Evolutionary conservation across 2,797 vertebrate genomes (phyloP).

Genomic region (Eleutherodactylus coqui): DNA sequence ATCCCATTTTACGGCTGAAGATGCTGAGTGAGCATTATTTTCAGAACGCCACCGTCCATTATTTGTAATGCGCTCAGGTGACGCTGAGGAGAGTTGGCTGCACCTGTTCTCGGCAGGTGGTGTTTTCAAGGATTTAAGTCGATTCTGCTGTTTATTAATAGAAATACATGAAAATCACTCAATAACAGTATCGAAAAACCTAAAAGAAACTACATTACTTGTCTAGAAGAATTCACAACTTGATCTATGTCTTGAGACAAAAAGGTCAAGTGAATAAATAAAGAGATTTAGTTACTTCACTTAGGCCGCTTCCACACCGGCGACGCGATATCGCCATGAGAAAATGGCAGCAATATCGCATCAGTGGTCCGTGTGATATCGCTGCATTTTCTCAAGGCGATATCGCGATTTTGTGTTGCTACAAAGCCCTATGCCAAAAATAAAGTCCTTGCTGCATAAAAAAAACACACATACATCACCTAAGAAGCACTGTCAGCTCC

Average conservation of each 20-base stretch:
- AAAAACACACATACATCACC: too few species aligned
- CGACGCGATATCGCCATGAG: too few species aligned
- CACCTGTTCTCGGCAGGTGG: conserved; percentile 14
- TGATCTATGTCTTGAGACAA: neutral
- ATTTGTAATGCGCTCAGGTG: neutral
- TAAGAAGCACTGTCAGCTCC: too few species aligned
- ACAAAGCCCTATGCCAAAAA: too few species aligned
- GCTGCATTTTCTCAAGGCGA: too few species aligned
- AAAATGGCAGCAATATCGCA: too few species aligned
- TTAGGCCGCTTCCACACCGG: too few species aligned
- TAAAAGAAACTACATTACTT: neutral
- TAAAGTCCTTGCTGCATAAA: too few species aligned
- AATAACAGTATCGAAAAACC: neutral
- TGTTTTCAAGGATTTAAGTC: neutral
- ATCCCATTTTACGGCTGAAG: conserved; percentile 10
- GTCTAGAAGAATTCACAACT: neutral
- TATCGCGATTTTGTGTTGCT: too few species aligned
- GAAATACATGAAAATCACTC: neutral
- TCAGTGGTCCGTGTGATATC: too few species aligned
- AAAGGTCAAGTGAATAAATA: neutral
- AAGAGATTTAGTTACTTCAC: neutral
- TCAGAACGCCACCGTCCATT: neutral
- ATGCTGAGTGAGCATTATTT: conserved; percentile 2
- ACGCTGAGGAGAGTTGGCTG: neutral
- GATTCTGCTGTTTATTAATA: neutral